A percentile compares a stretch with the other conserved stretches of the same genome.
Evolutionary conservation across 2,888 invertebrate species (phyloP).

Genomic region (Eupithecia insigniata): DNA sequence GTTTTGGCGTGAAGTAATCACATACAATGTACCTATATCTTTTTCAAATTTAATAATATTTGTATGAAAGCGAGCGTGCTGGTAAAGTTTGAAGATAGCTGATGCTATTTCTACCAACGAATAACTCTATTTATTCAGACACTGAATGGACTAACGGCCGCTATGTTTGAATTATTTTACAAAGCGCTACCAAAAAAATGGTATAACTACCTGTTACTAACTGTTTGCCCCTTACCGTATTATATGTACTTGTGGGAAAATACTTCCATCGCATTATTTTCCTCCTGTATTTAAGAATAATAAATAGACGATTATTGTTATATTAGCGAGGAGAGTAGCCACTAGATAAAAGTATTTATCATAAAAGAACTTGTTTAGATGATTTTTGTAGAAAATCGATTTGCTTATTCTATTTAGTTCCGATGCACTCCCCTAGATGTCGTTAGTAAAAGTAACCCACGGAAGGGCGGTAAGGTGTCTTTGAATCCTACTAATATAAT

Average conservation of each 20-base stretch:
- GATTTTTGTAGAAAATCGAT: no score
- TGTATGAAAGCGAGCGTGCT: not conserved
- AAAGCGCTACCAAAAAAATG: conserved; percentile 4
- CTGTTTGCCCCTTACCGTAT: no score
- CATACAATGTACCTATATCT: no score
- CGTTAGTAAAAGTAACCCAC: no score
- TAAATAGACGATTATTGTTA: not conserved
- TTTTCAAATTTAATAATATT: no score
- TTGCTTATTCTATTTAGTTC: no score
- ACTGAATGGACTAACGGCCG: not conserved
- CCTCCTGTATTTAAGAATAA: not conserved
- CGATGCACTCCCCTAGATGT: no score
- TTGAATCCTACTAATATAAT: no score
- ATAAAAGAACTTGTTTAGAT: no score
- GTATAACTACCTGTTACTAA: not conserved
- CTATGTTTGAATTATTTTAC: not conserved
- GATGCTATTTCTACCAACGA: not conserved
- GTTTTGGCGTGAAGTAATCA: no score
- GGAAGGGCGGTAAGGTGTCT: no score
- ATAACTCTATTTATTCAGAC: not conserved
- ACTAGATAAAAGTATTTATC: no score
- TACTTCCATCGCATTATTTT: not conserved
- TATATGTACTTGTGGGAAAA: not conserved
- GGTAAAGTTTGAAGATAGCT: not conserved
- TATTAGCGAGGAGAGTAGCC: not conserved